phyloP scores from a whole-genome alignment of 30 jellyfish, hydroid and myxozoan genomes.

The Turritopsis rubra region DNA sequence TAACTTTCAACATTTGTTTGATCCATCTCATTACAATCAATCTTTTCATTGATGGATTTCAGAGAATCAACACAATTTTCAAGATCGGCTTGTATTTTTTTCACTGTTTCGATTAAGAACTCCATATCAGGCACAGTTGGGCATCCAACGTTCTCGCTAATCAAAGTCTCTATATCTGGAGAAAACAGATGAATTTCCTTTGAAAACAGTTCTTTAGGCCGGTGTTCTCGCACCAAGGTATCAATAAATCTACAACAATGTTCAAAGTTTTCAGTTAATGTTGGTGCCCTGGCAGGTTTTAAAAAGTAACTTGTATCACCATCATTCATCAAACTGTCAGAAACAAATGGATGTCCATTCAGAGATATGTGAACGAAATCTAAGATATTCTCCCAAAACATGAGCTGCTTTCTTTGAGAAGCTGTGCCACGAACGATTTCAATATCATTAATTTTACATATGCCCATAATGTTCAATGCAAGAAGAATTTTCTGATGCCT shows the following conservation, averaged over 20 bases:
- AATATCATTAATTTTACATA: slow-evolving; percentile 51
- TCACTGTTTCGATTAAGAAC: slow-evolving; percentile 43
- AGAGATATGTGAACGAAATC: slow-evolving; percentile 46
- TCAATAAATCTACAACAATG: slow-evolving; percentile 48
- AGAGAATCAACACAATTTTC: slow-evolving; percentile 26
- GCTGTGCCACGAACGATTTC: slow-evolving; percentile 81
- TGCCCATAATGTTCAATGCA: slow-evolving; percentile 54
- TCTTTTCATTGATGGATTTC: slow-evolving; percentile 17
- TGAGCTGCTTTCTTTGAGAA: slow-evolving; percentile 61
- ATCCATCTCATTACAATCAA: slow-evolving; percentile 23
- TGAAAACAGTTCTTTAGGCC: slow-evolving; percentile 40
- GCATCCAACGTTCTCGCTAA: slow-evolving; percentile 8
- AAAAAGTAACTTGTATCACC: background rate
- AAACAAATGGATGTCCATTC: slow-evolving; percentile 16
- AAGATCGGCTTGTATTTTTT: slow-evolving; percentile 44
- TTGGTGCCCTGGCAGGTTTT: slow-evolving; percentile 16
- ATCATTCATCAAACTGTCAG: background rate
- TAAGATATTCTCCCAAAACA: slow-evolving; percentile 61
- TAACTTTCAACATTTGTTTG: slow-evolving; percentile 48
- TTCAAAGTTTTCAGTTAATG: slow-evolving; percentile 23
- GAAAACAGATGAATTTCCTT: slow-evolving; percentile 53
- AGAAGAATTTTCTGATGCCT: slow-evolving; percentile 57
- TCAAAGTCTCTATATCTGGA: slow-evolving; percentile 45
- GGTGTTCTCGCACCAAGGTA: slow-evolving; percentile 48
- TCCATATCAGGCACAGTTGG: slow-evolving; percentile 45